Percentiles rank a stretch among this genome's conserved stretches.
phyloP scores from a whole-genome alignment of 2,797 vertebrate species.

The Acomys russatus region DNA sequence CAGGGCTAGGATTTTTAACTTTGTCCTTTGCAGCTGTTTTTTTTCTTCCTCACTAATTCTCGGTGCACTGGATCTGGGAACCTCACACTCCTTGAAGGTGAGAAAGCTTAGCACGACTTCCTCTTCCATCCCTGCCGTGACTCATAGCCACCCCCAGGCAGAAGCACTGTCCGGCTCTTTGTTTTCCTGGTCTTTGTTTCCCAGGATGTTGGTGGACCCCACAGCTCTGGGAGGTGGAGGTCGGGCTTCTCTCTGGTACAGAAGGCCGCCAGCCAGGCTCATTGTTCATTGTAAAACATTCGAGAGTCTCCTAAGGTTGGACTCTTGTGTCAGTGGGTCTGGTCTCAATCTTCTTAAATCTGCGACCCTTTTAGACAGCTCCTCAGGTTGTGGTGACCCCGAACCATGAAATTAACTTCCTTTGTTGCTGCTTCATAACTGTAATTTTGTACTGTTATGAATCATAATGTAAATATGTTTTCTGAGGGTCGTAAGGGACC shows the following conservation, averaged over 20 bases:
- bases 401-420: background rate
- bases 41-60: background rate
- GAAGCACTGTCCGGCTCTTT: background rate
- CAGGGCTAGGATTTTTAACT: constrained; percentile 14
- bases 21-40: background rate
- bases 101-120: background rate
- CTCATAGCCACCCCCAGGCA: background rate
- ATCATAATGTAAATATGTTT: background rate
- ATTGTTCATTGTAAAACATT: background rate
- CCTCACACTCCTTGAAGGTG: background rate
- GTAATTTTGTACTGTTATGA: background rate
- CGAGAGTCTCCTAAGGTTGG: background rate
- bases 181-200: background rate
- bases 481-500: no score
- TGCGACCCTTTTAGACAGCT: background rate
- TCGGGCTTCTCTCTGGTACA: background rate
- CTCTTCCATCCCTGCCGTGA: background rate
- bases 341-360: background rate
- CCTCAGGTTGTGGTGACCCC: background rate
- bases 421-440: background rate
- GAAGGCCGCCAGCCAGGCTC: background rate
- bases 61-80: background rate
- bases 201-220: background rate
- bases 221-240: background rate
- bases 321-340: background rate